phyloP scores from a whole-genome alignment of 1,140 invertebrate species.

The Scaptomyza hsui region DNA sequence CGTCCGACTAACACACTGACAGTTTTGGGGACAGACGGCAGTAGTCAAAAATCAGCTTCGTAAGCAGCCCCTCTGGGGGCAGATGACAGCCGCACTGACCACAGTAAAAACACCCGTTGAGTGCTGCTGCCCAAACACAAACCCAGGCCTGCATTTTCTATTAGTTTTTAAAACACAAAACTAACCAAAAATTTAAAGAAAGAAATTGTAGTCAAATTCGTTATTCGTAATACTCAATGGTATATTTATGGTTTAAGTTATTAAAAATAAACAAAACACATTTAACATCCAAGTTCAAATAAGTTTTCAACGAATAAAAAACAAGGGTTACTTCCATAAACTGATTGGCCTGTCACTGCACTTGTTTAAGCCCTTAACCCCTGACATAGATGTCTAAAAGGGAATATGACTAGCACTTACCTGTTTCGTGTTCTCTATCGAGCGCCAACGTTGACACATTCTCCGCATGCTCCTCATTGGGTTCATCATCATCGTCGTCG shows the following conservation, averaged over 20 bases:
- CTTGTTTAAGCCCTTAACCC: neutral
- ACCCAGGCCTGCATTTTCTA: neutral
- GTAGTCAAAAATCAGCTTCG: slow-evolving; percentile 56
- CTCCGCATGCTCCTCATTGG: slow-evolving; percentile 36
- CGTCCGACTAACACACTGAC: slow-evolving; percentile 23
- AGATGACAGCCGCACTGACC: neutral
- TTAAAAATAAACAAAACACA: no score
- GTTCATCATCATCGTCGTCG: neutral
- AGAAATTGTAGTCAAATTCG: no score
- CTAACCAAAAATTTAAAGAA: no score
- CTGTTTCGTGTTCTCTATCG: slow-evolving; percentile 72
- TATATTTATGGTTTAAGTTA: no score
- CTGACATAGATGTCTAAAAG: neutral
- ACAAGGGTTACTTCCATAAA: neutral
- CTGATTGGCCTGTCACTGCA: neutral
- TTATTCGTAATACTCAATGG: no score
- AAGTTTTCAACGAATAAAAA: no score
- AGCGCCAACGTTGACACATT: slow-evolving; percentile 63
- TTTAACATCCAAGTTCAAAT: no score
- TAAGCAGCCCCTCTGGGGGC: slow-evolving; percentile 2
- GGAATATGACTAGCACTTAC: slow-evolving; percentile 47
- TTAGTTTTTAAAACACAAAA: neutral
- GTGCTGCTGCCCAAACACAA: neutral
- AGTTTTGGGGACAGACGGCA: slow-evolving; percentile 35
- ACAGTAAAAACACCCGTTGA: neutral